Conservation (phyloP, 2,888 invertebrate genomes). For the Cheiracanthium punctorium region DNA sequence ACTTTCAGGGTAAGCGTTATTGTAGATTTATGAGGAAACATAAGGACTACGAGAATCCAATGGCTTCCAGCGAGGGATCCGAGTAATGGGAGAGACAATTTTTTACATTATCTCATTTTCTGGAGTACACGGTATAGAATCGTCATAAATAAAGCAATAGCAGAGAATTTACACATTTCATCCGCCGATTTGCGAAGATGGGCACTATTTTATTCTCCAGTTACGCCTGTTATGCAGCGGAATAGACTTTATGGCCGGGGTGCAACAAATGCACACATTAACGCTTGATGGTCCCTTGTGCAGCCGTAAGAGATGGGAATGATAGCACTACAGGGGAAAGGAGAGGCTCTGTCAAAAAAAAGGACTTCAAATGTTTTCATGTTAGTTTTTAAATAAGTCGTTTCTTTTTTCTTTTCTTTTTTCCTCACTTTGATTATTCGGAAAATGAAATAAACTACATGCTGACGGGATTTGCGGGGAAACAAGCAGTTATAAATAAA, state of each 20-base stretch:
- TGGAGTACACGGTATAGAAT: slow-evolving; percentile 23
- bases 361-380: no score
- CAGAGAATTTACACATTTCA: slow-evolving; percentile 22
- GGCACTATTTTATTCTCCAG: slow-evolving; percentile 1
- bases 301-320: no score
- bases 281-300: no score
- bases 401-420: no score
- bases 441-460: no score
- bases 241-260: not conserved
- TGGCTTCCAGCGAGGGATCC: not conserved
- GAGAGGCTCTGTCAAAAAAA: no score
- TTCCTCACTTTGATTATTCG: no score
- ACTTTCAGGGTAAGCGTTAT: slow-evolving; percentile 23
- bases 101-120: slow-evolving; percentile 37
- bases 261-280: not conserved
- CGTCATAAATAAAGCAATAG: slow-evolving; percentile 25
- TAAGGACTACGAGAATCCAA: slow-evolving; percentile 9
- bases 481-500: no score
- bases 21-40: slow-evolving; percentile 32
- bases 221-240: not conserved
- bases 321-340: no score
- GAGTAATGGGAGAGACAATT: not conserved
- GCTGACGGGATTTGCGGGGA: no score
- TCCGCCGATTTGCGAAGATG: slow-evolving; percentile 19
- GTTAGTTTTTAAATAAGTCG: no score